Percentiles rank a stretch among this genome's conserved stretches.
Evolutionary conservation across 2,113 vertebrate species (phyloP).

Genomic region (Oceanodroma tethys): DNA sequence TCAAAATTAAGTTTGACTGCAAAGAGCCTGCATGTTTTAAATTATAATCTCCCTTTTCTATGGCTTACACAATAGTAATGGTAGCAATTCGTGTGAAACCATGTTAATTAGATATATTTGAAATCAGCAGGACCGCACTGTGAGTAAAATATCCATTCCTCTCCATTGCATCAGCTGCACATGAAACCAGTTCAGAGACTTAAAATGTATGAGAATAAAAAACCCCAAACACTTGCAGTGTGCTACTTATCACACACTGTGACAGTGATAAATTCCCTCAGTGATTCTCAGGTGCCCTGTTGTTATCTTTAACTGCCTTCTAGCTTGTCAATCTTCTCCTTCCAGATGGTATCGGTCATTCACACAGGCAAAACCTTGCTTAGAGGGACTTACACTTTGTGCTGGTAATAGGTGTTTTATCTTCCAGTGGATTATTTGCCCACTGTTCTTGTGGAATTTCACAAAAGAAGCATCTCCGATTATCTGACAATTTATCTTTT

Average conservation of each 20-base stretch:
- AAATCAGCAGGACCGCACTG: neutral
- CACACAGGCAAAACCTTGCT: constrained; percentile 61
- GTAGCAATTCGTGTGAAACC: neutral
- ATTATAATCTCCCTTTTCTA: neutral
- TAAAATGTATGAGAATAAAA: constrained; percentile 1
- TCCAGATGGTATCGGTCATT: constrained; percentile 69
- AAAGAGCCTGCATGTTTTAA: neutral
- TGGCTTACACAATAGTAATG: neutral
- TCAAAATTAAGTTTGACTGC: neutral
- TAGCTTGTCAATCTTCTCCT: constrained; percentile 66
- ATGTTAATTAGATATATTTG: neutral
- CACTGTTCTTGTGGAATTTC: constrained; percentile 47
- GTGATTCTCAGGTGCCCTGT: constrained; percentile 64
- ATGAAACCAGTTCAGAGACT: neutral
- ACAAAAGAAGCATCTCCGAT: constrained; percentile 61
- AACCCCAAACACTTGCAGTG: neutral
- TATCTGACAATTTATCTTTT: constrained; percentile 68
- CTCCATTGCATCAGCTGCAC: neutral
- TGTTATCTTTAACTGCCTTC: constrained; percentile 69
- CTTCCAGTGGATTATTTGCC: constrained; percentile 63
- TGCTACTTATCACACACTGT: constrained; percentile 47
- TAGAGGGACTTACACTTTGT: constrained; percentile 65
- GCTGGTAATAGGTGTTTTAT: constrained; percentile 67
- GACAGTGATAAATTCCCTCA: constrained; percentile 67
- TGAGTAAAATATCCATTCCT: neutral